Percentiles rank a stretch among this genome's conserved stretches.
phyloP scores from a whole-genome alignment of 2,888 invertebrate genomes.

The Acrobasis repandana region DNA sequence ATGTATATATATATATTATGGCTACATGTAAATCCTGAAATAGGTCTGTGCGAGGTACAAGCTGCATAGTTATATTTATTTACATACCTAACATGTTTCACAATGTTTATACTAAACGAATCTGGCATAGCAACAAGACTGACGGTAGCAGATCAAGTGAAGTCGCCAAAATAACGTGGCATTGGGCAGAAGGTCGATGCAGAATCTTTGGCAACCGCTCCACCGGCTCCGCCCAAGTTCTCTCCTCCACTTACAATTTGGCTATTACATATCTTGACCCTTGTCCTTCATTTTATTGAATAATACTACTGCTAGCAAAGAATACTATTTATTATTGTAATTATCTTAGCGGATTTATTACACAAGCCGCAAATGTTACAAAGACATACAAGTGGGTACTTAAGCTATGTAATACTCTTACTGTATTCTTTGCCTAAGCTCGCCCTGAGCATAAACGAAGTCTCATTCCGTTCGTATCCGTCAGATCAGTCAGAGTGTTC shows the following conservation, averaged over 20 bases:
- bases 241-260: slow-evolving; percentile 18
- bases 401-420: too few relatives aligned
- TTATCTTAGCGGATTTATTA: too few relatives aligned
- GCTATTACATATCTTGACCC: not conserved
- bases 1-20: too few relatives aligned
- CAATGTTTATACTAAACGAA: slow-evolving; percentile 26
- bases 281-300: not conserved
- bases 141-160: slow-evolving; percentile 27
- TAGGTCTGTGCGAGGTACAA: slow-evolving; percentile 19
- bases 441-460: too few relatives aligned
- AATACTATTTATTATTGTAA: too few relatives aligned
- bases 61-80: too few relatives aligned
- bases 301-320: too few relatives aligned
- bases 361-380: too few relatives aligned
- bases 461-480: not conserved
- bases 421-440: too few relatives aligned
- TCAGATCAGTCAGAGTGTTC: too few relatives aligned
- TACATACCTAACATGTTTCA: not conserved
- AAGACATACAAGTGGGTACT: too few relatives aligned
- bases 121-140: slow-evolving; percentile 43
- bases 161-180: slow-evolving; percentile 69
- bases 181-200: slow-evolving; percentile 78
- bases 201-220: slow-evolving; percentile 84
- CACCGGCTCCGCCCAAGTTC: slow-evolving; percentile 54
- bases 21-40: slow-evolving; percentile 39